Conservation (phyloP, 2,113 vertebrate species). For the Smithornis capensis region DNA sequence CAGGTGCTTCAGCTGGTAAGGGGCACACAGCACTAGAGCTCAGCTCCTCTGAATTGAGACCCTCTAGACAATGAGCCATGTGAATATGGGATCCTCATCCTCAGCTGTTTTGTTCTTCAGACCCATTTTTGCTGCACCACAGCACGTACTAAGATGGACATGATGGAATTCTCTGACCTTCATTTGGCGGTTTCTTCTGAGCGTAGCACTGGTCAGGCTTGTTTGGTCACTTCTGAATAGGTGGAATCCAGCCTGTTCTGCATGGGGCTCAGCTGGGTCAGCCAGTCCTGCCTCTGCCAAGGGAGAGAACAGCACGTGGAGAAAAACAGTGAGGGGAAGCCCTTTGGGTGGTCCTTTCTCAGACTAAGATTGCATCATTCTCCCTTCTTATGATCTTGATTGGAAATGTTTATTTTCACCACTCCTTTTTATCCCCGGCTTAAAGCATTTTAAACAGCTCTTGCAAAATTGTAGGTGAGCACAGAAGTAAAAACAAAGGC, state of each 20-base stretch:
- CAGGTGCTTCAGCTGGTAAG: neutral
- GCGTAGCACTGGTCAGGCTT: neutral
- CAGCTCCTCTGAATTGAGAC: neutral
- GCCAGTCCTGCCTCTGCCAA: neutral
- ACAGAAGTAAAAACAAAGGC: neutral
- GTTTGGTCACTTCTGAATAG: neutral
- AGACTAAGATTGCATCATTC: neutral
- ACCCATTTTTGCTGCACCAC: neutral
- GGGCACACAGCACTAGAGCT: accelerated
- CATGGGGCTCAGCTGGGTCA: neutral
- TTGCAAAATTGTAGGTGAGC: neutral
- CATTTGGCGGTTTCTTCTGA: neutral
- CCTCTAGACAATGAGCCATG: accelerated
- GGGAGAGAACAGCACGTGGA: accelerated
- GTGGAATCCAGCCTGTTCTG: neutral
- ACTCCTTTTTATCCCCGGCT: accelerated
- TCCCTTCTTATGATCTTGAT: neutral
- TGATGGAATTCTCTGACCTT: neutral
- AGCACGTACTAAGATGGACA: neutral
- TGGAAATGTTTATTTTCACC: neutral
- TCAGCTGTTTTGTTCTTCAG: neutral
- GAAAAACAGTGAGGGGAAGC: neutral
- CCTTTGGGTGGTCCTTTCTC: neutral
- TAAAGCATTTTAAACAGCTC: neutral
- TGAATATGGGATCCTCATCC: accelerated